phyloP scores from a whole-genome alignment of 2,113 vertebrate species.

The Salvelinus namaycush region DNA sequence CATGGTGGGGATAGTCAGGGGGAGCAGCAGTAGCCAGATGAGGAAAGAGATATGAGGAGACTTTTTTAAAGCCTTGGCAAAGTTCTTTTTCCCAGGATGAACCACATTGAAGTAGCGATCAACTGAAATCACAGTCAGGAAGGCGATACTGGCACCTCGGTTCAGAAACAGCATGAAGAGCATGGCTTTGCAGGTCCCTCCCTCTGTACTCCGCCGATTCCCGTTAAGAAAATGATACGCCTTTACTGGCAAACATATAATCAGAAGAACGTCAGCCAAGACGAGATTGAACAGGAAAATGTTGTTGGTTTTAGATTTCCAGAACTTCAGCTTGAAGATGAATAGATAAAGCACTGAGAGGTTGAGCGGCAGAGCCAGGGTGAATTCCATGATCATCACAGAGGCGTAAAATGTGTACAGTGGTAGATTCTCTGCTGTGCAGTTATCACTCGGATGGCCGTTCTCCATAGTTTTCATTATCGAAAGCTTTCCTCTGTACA shows the following conservation, averaged over 20 bases:
- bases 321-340: conserved; percentile 79
- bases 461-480: background rate
- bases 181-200: conserved; percentile 60
- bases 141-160: conserved; percentile 74
- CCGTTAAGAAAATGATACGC: conserved; percentile 7
- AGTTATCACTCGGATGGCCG: conserved; percentile 22
- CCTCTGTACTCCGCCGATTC: conserved; percentile 51
- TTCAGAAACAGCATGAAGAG: conserved; percentile 79
- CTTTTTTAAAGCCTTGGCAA: conserved; percentile 50
- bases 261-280: too few relatives aligned
- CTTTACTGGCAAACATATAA: too few relatives aligned
- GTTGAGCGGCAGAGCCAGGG: conserved; percentile 79
- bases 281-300: conserved; percentile 14
- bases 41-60: conserved; percentile 61
- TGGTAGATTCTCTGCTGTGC: background rate
- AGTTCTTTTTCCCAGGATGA: conserved; percentile 63
- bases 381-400: conserved; percentile 75
- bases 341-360: conserved; percentile 75
- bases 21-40: conserved; percentile 73
- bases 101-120: conserved; percentile 80
- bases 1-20: conserved; percentile 73
- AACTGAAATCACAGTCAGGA: conserved; percentile 75
- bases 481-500: background rate
- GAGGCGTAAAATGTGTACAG: conserved; percentile 71
- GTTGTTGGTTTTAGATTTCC: conserved; percentile 80